Evolutionary conservation across 2,888 invertebrate genomes (phyloP), one percentile per base, ranked within the genome.

Genomic region (Mantis religiosa): DNA sequence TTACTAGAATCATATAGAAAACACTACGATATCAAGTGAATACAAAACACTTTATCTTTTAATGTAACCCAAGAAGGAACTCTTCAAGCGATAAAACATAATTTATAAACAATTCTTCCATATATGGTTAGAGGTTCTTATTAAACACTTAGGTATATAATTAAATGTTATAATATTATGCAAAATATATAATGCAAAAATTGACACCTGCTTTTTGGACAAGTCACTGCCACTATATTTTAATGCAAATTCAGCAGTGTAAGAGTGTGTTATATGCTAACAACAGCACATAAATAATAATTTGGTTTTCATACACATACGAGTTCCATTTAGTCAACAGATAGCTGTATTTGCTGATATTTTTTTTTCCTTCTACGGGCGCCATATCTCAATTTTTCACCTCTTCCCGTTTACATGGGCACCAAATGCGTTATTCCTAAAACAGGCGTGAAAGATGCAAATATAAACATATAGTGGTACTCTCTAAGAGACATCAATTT

Each of bases 391-490:
- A 71, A 71, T 71, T 71, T 71, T 71, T 71, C 54, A 71, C 25
- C 54, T 71, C 54, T 71, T 71, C 54, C 20, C 54, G 54, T 71
- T 71, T 71, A 71, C 54, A 71, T 71, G 54, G 54, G 54, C 54
- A 71, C 54, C 54, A 71, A 71, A 71, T 71, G 54, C 54, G 54
- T 71, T 71, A 71, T 71, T 71, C 54, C 54, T 71, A 71, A 71
- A 71, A 71, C 54, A 71, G 54, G 54, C 54, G 54, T 71, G 54
- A 71, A 71, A 71, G 54, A 71, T 71, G 54, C 34, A 87, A 87
- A 87, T 87, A 82, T 87, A 87, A 87, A 87, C 82, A 87, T 87
- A 87, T 87, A 82, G 87, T 34, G 71, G 15, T 71, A 71, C 54
- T 71, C 54, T 34, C 82, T 71, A 87, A 41, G 82, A 87, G 87